Evolutionary conservation across 2,797 vertebrate genomes (phyloP).

Genomic region (Propithecus perrieri): DNA sequence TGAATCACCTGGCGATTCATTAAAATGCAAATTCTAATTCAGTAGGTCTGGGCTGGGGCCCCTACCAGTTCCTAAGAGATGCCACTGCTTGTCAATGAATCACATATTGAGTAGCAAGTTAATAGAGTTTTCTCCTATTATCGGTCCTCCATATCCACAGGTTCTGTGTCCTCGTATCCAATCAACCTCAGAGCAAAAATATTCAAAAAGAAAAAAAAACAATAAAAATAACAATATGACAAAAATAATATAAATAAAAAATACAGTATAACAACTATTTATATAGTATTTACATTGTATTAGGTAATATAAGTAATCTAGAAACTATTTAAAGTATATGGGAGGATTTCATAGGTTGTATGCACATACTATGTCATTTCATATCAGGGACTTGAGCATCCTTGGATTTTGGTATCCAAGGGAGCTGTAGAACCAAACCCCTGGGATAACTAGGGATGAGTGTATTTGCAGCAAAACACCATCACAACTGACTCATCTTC

Average conservation of each 20-base stretch:
- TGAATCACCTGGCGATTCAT: background rate
- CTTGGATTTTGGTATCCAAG: background rate
- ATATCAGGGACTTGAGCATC: background rate
- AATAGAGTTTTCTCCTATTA: background rate
- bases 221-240: too few relatives aligned
- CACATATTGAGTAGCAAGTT: background rate
- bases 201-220: background rate
- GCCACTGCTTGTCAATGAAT: background rate
- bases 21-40: slow-evolving; percentile 10
- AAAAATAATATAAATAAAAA: background rate
- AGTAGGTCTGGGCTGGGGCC: background rate
- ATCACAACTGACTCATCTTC: background rate
- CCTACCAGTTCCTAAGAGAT: background rate
- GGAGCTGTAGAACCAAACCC: background rate
- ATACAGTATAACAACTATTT: background rate
- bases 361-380: background rate
- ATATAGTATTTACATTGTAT: background rate
- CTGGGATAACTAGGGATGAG: background rate
- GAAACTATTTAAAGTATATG: background rate
- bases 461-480: background rate
- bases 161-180: background rate
- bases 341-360: background rate
- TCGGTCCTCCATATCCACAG: background rate
- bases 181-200: background rate
- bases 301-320: background rate